Conservation (phyloP, 2,888 invertebrate genomes). For the Cremastinae sp. region DNA sequence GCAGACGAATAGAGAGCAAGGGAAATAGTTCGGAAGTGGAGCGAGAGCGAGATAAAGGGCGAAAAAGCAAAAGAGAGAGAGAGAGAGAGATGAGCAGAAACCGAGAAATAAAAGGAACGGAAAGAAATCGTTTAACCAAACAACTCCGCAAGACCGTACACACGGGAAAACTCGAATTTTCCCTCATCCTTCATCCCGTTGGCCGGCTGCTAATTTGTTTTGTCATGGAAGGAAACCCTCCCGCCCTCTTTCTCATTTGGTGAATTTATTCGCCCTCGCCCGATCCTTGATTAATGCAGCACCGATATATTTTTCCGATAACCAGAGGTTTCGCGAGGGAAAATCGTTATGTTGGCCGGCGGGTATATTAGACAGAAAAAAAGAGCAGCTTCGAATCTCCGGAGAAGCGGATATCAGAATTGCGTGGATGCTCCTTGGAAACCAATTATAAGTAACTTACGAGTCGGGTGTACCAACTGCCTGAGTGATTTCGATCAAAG, state of each 20-base stretch:
- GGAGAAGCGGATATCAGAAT: conserved; percentile 34
- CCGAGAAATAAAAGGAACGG: conserved; percentile 16
- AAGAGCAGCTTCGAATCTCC: conserved; percentile 17
- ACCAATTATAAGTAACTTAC: conserved; percentile 76
- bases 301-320: conserved; percentile 28
- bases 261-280: conserved; percentile 17
- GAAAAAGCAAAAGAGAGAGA: conserved; percentile 19
- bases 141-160: conserved; percentile 38
- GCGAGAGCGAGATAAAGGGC: background rate
- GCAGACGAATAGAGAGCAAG: background rate
- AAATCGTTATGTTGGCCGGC: no score
- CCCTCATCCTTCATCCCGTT: background rate
- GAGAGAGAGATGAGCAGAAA: conserved; percentile 12
- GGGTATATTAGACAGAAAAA: no score
- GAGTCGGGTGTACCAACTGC: conserved; percentile 69
- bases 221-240: conserved; percentile 12
- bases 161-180: conserved; percentile 14
- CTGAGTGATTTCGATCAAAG: conserved; percentile 30
- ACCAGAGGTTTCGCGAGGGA: conserved; percentile 5
- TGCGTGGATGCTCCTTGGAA: conserved; percentile 62
- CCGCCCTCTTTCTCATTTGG: background rate
- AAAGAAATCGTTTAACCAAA: conserved; percentile 37
- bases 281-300: conserved; percentile 39
- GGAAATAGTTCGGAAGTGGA: background rate
- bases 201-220: conserved; percentile 28